phyloP scores from a whole-genome alignment of 2,888 invertebrate genomes.

The Phaedon cochleariae region DNA sequence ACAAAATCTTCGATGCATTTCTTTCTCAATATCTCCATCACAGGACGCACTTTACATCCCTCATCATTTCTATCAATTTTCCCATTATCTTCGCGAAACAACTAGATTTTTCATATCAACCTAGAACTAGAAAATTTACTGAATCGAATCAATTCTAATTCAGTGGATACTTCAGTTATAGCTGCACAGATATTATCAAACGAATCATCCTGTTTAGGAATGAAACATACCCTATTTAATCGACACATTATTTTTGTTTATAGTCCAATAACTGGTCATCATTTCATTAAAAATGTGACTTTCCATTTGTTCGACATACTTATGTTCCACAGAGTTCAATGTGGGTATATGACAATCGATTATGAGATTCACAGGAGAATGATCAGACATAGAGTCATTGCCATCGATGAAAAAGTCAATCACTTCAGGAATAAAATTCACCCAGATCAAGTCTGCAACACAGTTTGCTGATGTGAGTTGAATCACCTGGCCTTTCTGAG shows the following conservation, averaged over 20 bases:
- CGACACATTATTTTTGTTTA: not conserved
- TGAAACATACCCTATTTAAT: not conserved
- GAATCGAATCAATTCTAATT: not conserved
- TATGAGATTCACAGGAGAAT: not conserved
- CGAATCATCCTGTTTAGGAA: not conserved
- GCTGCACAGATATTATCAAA: not conserved
- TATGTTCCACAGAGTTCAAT: not conserved
- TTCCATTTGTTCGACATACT: not conserved
- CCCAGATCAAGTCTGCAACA: slow-evolving; percentile 11
- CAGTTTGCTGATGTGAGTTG: no score
- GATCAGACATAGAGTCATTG: not conserved
- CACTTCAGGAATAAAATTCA: not conserved
- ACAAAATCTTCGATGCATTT: no score
- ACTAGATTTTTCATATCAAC: no score
- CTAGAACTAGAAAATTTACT: not conserved
- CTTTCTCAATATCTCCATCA: no score
- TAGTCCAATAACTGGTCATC: not conserved
- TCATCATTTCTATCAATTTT: not conserved
- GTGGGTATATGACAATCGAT: not conserved
- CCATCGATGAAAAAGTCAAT: no score
- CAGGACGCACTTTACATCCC: slow-evolving; percentile 2
- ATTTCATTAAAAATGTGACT: not conserved
- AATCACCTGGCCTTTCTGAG: not conserved
- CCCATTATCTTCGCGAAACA: slow-evolving; percentile 3
- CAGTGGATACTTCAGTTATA: not conserved